Evolutionary conservation across 2,888 invertebrate genomes (phyloP), one percentile per base, ranked within the genome.

Genomic region (Cryptus viduatorius): DNA sequence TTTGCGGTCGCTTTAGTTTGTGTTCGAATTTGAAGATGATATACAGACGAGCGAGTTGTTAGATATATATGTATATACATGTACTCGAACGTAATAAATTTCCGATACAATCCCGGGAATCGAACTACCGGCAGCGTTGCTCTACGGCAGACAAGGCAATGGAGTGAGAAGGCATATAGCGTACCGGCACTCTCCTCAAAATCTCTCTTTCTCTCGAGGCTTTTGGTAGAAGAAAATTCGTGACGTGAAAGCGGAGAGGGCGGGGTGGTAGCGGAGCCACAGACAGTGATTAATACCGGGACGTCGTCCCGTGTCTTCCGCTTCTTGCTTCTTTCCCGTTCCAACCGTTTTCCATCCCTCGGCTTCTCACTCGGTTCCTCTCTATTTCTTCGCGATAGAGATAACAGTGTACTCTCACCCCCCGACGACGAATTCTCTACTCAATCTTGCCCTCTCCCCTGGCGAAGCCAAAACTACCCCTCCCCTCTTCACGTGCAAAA

Each of bases 271-370:
- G 75, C 53, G 65, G 50, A 86, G 75, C 37, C 83, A 85, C 69
- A 93, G 93, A 93, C 93, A 92, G 93, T 93, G 93, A 93, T 93
- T 93, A 93, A 93, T 93, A 92, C 90, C 89, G 89, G 86, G 90
- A 91, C 91, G 92, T 92, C 93, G 91, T 91, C 92, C 90, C 90
- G 90, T 90, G 90, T 90, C 91, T 91, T 90, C 86, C 87, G 84
- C 82, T 79, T 87, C 85, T 87, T 86, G 87, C 88, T 88, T 87
- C 87, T 83, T 37, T 84, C 88, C 86, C 88, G 86, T 87, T 86
- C 89, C 85, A 68, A 78, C 69, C 82, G 80, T 86, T 84, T 86
- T 80, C 82, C 82, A 78, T 87, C 85, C 86, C 69, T 73, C 44
- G 44, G 69, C 46, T 72, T 77, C 81, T 78, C 67, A 61, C 61